Base-by-base conservation (phyloP, 1,140 invertebrate genomes). In the Heliothis subflexa region DNA sequence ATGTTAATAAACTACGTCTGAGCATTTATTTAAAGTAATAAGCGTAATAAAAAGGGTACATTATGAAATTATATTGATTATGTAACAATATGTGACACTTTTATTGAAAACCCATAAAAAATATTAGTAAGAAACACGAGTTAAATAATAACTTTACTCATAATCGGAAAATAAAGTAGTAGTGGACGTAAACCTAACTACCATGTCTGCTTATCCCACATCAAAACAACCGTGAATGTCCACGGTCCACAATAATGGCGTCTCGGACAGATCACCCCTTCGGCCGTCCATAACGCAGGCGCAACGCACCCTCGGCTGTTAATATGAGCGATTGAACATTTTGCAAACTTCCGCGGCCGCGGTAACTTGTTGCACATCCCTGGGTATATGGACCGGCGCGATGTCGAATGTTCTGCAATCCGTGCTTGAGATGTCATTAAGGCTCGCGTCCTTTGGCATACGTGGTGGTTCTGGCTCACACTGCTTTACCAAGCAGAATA, bases 261-360 rank as follows among this genome's bases (percentile, higher is more conserved):
- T 10, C 11, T 18, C n/a, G 54, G 61, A 45, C n/a, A 64, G 14
- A 18, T 57, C 55, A 47, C 61, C 61, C 61, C 61, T 64, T 4
- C 61, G 33, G n/a, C 14, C 33, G 33, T 33, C 2, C 13, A 64
- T 9, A 14, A 14, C 61, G 61, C 61, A 64, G 61, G 61, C 61
- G 61, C 61, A 47, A n/a, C 9, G 61, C 40, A 45, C 61, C 61
- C 61, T 40, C 45, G 16, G 16, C 33, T 11, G 61, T 16, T 64
- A 4, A 47, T 21, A 64, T 64, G 45, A 64, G 11, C 40, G 33
- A 47, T 64, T 28, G 7, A 64, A 11, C 33, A 47, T 64, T 64
- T 21, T 33, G n/a, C n/a, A 64, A 64, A 64, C 28, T 40, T 47
- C n/a, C 61, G 40, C n/a, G 33, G 61, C 2, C 61, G 61, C 40